Percentiles rank a stretch among this genome's conserved stretches.
These are phyloP conservation scores for Leptonema lineaticorne DNA, from an alignment of 1,140 invertebrate species.

Conservation along the genomic window DNA sequence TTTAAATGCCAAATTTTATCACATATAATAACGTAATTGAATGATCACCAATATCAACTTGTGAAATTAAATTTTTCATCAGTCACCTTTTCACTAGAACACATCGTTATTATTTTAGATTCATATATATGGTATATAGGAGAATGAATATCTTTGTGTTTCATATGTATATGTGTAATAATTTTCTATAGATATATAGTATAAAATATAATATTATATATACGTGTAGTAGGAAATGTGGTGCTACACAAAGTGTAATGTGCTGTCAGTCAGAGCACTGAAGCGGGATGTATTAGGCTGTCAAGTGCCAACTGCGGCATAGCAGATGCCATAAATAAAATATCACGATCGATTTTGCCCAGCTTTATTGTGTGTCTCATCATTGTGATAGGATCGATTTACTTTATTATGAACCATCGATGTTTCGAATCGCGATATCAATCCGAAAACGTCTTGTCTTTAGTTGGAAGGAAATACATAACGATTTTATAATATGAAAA, in stretches of 20 bases:
- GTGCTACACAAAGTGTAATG: slow-evolving; percentile 22
- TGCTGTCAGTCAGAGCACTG: slow-evolving; percentile 25
- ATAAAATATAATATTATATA: too few relatives aligned
- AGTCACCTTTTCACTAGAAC: too few relatives aligned
- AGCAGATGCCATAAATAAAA: slow-evolving; percentile 27
- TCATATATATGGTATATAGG: too few relatives aligned
- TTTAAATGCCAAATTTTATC: too few relatives aligned
- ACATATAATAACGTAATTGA: too few relatives aligned
- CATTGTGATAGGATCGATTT: background rate
- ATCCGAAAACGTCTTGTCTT: background rate
- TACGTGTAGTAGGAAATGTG: background rate
- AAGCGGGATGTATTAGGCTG: slow-evolving; percentile 25
- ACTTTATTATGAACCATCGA: background rate
- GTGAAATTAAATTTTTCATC: too few relatives aligned
- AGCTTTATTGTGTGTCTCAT: background rate
- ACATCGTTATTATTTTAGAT: too few relatives aligned
- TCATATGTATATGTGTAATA: too few relatives aligned
- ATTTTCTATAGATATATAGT: background rate
- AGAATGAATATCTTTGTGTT: too few relatives aligned
- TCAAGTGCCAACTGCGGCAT: slow-evolving; percentile 9
- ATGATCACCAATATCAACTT: too few relatives aligned
- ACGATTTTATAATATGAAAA: background rate
- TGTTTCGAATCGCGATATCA: background rate
- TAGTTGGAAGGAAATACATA: background rate
- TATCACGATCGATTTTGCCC: slow-evolving; percentile 12